Base-by-base conservation (phyloP, 2,113 vertebrate genomes). In the Centropristis striata region DNA sequence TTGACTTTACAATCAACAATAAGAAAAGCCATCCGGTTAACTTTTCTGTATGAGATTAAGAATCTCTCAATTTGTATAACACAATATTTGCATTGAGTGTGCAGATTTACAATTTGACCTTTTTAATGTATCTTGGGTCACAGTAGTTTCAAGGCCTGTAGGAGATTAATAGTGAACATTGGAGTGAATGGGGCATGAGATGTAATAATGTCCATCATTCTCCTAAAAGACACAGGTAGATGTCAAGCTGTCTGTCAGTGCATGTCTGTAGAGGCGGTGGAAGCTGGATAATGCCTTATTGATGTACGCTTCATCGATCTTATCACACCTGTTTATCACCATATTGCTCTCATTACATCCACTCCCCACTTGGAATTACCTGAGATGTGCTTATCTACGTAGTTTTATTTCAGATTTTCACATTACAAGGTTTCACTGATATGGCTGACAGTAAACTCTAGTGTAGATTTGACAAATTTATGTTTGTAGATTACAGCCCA, bases 321-420 rank as follows among this genome's bases (percentile, higher is more conserved):
- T 57, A 64, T 79, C 70, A 27, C 70, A 50, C 61, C 54, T 65
- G 64, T 84, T 79, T 23, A 53, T 67, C 25, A 81, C 11, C 46
- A 61, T 44, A 68, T 53, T 58, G 36, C 49, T 71, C 41, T 80
- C 71, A 80, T 73, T 74, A 58, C 32, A 82, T 36, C 9, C 50
- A 20, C 51, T 65, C 28, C 12, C 18, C 8, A 58, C 54, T 28
- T 64, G 47, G 57, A 71, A 66, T 32, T 60, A 28, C 25, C 46
- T 59, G 25, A 37, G 51, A 37, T 69, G 71, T 49, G 18, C 36
- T 50, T 16, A 67, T 76, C 81, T 73, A 25, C 15, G 42, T 58
- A 25, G 28, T 39, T 73, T 15, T 42, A 63, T 64, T 55, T 47
- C 20, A 53, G n/a, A 39, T 50, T 68, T 72, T 46, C 15, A 59